Evolutionary conservation across 2,797 vertebrate species (phyloP), one percentile per base, ranked within the genome.

Genomic region (Eulemur coronatus): DNA sequence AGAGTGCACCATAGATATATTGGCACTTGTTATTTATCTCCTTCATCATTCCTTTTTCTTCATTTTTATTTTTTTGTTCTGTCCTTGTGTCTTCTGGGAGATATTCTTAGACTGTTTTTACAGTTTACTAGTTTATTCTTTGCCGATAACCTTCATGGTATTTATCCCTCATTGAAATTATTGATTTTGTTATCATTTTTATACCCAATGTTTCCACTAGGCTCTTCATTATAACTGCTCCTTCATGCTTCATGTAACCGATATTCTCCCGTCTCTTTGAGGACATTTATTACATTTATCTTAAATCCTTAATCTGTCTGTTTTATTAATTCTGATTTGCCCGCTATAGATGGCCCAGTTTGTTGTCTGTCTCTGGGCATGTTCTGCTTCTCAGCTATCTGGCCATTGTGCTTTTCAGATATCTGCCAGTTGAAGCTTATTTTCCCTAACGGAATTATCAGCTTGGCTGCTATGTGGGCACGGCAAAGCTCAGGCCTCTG

Each of bases 181-280:
- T 48, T 81, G 55, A 93, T 91, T 91, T 93, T 81, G 30, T 81
- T 85, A 65, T 35, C 38, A 79, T 89, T 90, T 84, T 72, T 57
- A 85, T 85, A 80, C 9, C 1, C 50, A 81, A 0, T 41, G 9
- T 65, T 91, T 90, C 43, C 70, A 55, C 22, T 84, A 30, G 26
- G 20, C 38, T 89, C 30, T 84, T 96, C 26, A 55, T 84, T 55
- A 10, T 70, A 70, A 84, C 52, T 38, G 57, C 17, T 63, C 35
- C 46, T 84, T 73, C 7, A 4, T 52, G 41, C 7, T 43, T 80
- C 59, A 65, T 35, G 22, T 26, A 67, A 80, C 59, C 22, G 59
- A 69, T 52, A 81, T 18, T 30, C n/a, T 67, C 78, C 90, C 28
- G 11, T 81, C 24, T 75, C 69, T 57, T 90, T 75, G 17, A 69